phyloP scores from a whole-genome alignment of 92 coral and sea anemone genomes.

The Epizoanthus scotinus region DNA sequence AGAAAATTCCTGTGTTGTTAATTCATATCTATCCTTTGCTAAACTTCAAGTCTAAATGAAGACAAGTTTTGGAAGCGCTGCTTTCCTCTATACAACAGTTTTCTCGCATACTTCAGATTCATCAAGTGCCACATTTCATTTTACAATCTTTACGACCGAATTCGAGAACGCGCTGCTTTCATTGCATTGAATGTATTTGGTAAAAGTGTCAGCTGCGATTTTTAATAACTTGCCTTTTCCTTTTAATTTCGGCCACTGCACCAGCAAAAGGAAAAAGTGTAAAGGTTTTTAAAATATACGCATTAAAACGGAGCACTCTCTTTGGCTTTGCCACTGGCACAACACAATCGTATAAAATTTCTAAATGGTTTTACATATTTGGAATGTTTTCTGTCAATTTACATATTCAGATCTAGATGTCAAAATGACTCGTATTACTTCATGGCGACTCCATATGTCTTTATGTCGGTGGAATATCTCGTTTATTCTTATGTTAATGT shows the following conservation, averaged over 20 bases:
- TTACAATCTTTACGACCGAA: slow-evolving; percentile 24
- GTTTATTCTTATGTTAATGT: slow-evolving; percentile 37
- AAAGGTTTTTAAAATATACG: neutral
- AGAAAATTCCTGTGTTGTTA: slow-evolving; percentile 38
- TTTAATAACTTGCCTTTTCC: slow-evolving; percentile 9
- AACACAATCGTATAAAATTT: slow-evolving; percentile 4
- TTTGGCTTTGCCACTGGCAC: neutral
- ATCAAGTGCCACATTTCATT: slow-evolving; percentile 17
- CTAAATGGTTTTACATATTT: slow-evolving; percentile 62
- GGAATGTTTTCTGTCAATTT: slow-evolving; percentile 81
- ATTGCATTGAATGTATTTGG: slow-evolving; percentile 17
- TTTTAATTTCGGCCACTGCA: neutral
- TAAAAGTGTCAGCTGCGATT: neutral
- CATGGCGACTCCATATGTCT: slow-evolving; percentile 86
- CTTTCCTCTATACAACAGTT: slow-evolving; percentile 17
- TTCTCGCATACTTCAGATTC: slow-evolving; percentile 30
- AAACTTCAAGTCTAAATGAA: neutral
- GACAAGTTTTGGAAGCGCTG: neutral
- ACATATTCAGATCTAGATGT: slow-evolving; percentile 75
- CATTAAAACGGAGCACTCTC: slow-evolving; percentile 7
- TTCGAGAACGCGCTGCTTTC: slow-evolving; percentile 17
- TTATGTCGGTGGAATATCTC: slow-evolving; percentile 60
- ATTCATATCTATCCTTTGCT: slow-evolving; percentile 4
- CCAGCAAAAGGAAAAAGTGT: neutral
- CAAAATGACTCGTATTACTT: slow-evolving; percentile 68